Conservation (phyloP, 2,113 vertebrate species). For the Alces alces region DNA sequence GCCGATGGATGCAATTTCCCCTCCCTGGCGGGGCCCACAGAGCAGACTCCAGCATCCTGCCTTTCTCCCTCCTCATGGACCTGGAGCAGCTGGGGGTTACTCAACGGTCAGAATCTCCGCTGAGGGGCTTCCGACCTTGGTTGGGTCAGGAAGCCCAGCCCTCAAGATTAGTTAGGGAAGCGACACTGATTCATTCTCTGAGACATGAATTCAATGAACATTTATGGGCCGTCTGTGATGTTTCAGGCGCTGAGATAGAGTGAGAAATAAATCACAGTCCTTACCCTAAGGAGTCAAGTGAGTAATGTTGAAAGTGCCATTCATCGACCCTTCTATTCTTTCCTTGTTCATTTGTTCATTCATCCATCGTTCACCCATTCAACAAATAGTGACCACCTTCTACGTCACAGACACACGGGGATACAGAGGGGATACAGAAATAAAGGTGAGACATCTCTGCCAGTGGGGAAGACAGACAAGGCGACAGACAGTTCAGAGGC, state of each 20-base stretch:
- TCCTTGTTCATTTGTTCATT: not conserved
- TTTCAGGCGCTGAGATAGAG: not conserved
- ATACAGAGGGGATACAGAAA: not conserved
- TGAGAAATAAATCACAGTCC: not conserved
- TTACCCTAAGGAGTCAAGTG: not conserved
- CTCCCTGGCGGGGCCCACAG: accelerated
- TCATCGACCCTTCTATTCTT: no score
- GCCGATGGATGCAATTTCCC: not conserved
- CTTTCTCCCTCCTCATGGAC: accelerated
- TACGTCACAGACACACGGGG: not conserved
- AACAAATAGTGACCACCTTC: not conserved
- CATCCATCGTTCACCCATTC: not conserved
- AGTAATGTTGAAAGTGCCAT: not conserved
- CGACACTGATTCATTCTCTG: not conserved
- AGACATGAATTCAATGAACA: not conserved
- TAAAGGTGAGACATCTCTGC: not conserved
- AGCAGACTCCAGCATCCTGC: not conserved
- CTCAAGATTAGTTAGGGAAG: not conserved
- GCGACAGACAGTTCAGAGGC: not conserved
- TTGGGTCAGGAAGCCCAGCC: not conserved
- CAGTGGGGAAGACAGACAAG: not conserved
- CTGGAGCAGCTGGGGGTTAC: not conserved
- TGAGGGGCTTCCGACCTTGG: not conserved
- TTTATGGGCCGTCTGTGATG: not conserved
- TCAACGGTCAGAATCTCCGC: accelerated